Evolutionary conservation across 2,888 invertebrate species (phyloP).

Genomic region (Brassicogethes aeneus): DNA sequence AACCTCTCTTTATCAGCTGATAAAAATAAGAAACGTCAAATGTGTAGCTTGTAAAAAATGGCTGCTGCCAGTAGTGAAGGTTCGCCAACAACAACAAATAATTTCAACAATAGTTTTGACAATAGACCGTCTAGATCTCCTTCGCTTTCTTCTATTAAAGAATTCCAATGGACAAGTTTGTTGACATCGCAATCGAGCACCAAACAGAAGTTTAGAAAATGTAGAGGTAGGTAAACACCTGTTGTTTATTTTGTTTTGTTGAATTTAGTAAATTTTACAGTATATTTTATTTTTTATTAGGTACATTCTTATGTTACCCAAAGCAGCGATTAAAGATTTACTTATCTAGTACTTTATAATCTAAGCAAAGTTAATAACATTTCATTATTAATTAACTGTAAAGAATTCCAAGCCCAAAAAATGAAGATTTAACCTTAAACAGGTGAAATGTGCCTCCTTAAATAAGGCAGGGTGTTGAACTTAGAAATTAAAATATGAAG

Average conservation of each 20-base stretch:
- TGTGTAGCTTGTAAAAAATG: constrained; percentile 28
- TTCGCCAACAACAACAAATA: constrained; percentile 36
- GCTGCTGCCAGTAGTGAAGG: constrained; percentile 40
- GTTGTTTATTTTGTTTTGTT: neutral
- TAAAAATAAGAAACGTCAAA: neutral
- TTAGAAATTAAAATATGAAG: too few relatives aligned
- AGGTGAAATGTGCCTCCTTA: too few relatives aligned
- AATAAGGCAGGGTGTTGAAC: too few relatives aligned
- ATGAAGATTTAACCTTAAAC: too few relatives aligned
- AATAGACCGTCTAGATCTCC: constrained; percentile 44
- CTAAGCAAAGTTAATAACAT: too few relatives aligned
- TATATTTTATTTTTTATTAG: too few relatives aligned
- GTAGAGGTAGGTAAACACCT: constrained; percentile 17
- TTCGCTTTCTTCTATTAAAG: constrained; percentile 47
- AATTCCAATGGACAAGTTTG: constrained; percentile 39
- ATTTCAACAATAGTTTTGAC: constrained; percentile 17
- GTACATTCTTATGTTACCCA: too few relatives aligned
- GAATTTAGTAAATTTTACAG: too few relatives aligned
- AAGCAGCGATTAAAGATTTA: too few relatives aligned
- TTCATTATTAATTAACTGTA: too few relatives aligned
- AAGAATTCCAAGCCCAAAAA: too few relatives aligned
- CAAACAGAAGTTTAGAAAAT: constrained; percentile 20
- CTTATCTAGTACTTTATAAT: too few relatives aligned
- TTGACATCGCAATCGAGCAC: constrained; percentile 27
- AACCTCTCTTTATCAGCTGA: neutral